Evolutionary conservation across 2,888 invertebrate genomes (phyloP).

Genomic region (Melanchra persicariae): DNA sequence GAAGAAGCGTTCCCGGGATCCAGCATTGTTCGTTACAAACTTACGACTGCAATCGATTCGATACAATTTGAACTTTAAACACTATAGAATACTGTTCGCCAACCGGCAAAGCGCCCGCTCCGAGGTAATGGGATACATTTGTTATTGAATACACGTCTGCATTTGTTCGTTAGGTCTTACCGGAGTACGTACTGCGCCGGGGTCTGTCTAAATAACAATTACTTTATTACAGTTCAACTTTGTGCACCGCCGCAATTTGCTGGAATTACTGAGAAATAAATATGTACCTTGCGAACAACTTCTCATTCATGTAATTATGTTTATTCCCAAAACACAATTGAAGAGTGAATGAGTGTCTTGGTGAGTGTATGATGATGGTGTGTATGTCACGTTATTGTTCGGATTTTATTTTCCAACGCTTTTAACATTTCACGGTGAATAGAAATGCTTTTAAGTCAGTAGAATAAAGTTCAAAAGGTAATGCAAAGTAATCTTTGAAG

Average conservation of each 20-base stretch:
- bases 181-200: constrained; percentile 32
- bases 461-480: constrained; percentile 43
- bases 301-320: background rate
- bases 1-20: constrained; percentile 48
- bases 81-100: constrained; percentile 8
- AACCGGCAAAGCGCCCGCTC: constrained; percentile 23
- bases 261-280: constrained; percentile 22
- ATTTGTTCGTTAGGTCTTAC: constrained; percentile 61
- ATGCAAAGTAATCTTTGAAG: constrained; percentile 34
- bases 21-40: constrained; percentile 62
- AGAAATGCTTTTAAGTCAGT: constrained; percentile 29
- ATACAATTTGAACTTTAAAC: constrained; percentile 65
- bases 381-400: constrained; percentile 20
- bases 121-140: constrained; percentile 62
- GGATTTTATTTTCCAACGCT: constrained; percentile 21
- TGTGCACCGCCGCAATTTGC: constrained; percentile 35
- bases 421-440: constrained; percentile 30
- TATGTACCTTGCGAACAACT: background rate
- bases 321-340: background rate
- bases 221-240: constrained; percentile 54
- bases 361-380: too few species aligned
- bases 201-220: constrained; percentile 52
- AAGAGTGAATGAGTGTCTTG: too few species aligned
- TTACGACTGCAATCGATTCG: constrained; percentile 54
- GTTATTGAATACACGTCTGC: constrained; percentile 68